Conservation (phyloP, 2,888 invertebrate species). For the Ochropacha duplaris region DNA sequence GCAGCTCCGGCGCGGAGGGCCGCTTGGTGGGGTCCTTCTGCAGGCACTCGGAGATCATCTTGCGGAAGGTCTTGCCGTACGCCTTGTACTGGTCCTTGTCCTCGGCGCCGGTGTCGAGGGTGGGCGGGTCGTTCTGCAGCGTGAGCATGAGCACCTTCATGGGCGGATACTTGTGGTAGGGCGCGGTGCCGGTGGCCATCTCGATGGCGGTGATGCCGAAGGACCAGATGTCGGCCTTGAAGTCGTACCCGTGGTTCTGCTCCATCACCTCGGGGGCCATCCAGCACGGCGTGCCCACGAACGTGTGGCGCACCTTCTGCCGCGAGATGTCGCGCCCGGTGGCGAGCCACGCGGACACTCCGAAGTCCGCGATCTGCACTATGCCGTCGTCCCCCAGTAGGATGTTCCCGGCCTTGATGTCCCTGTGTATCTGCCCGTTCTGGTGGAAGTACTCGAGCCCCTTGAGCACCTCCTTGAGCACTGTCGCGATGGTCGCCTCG, state of each 20-base stretch:
- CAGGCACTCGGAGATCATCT: conserved; percentile 98
- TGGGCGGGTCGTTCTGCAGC: conserved; percentile 99
- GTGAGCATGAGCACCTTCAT: conserved; percentile 99
- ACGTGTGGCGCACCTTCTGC: conserved; percentile 98
- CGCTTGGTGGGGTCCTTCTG: conserved; percentile 98
- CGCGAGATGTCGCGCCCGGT: conserved; percentile 97
- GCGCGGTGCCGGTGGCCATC: conserved; percentile 99
- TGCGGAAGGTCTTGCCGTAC: conserved; percentile 98
- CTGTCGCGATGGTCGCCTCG: conserved; percentile 98
- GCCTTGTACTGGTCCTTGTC: conserved; percentile 99
- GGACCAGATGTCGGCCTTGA: conserved; percentile 93
- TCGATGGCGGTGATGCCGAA: conserved; percentile 99
- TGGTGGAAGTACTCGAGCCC: conserved; percentile 99
- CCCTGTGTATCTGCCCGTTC: conserved; percentile 97
- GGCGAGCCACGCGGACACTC: conserved; percentile 99
- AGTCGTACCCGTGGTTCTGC: conserved; percentile 99
- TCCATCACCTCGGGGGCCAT: conserved; percentile 99
- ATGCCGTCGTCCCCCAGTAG: conserved; percentile 98
- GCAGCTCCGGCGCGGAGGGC: conserved; percentile 97
- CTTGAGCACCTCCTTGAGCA: conserved; percentile 96
- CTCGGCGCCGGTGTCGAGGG: conserved; percentile 97
- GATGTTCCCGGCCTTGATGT: conserved; percentile 86
- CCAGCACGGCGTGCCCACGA: conserved; percentile 99
- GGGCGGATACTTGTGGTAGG: conserved; percentile 99
- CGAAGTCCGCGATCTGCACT: conserved; percentile 99